These are phyloP conservation scores for Hylaea fasciaria DNA, from an alignment of 2,888 invertebrate genomes.

Conservation along the genomic window DNA sequence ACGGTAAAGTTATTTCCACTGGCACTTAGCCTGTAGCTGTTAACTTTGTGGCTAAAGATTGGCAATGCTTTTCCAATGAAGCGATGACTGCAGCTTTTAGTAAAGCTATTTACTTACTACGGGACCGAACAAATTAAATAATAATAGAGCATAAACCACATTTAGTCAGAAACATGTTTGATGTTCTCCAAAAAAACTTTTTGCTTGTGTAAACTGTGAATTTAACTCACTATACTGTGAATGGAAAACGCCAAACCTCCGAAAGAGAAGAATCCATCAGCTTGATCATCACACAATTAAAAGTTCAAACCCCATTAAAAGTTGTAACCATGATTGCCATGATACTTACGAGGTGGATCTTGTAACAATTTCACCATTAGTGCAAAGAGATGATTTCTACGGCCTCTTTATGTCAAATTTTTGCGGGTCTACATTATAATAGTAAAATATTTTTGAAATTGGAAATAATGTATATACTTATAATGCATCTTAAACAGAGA, in stretches of 20 bases:
- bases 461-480: no score
- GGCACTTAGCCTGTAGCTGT: conserved; percentile 48
- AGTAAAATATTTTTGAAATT: no score
- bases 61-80: neutral
- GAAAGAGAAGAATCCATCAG: conserved; percentile 34
- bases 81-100: neutral
- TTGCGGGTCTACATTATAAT: no score
- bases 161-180: no score
- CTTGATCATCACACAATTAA: conserved; percentile 38
- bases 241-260: conserved; percentile 24
- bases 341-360: conserved; percentile 43
- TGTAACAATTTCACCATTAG: conserved; percentile 30
- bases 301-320: conserved; percentile 55
- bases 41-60: conserved; percentile 42
- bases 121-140: no score
- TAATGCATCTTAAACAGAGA: no score
- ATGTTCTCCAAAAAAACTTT: no score
- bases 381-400: no score
- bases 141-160: no score
- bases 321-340: conserved; percentile 44
- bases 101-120: no score
- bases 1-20: conserved; percentile 54
- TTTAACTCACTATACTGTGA: conserved; percentile 1
- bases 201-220: no score
- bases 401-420: no score